Percentiles rank a stretch among this genome's conserved stretches.
Conservation (phyloP, 2,797 vertebrate genomes). For the Phataginus tetradactyla region DNA sequence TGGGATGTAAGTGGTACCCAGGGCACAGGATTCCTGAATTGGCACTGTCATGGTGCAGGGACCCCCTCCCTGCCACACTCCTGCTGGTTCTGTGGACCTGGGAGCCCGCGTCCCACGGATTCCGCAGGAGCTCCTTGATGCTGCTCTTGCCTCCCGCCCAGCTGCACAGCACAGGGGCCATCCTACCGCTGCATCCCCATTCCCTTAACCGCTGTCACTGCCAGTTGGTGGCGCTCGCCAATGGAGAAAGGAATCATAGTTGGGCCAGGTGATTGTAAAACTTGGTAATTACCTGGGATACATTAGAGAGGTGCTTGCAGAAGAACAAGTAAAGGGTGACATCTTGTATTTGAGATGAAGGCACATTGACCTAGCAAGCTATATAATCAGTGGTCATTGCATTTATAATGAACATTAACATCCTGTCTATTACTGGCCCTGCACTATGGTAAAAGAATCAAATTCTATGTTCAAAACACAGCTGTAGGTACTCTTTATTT, state of each 20-base stretch:
- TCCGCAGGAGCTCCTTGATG: accelerated
- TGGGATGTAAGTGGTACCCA: too few species aligned
- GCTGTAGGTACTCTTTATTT: background rate
- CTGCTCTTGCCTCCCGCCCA: accelerated
- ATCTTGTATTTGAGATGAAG: background rate
- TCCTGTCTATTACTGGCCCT: background rate
- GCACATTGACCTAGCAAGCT: background rate
- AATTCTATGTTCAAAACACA: background rate
- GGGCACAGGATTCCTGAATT: background rate
- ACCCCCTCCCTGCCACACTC: background rate
- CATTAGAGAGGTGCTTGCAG: background rate
- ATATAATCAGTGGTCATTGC: too few species aligned
- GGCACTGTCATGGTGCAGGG: background rate
- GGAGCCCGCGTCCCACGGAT: background rate
- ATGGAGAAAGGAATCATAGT: background rate
- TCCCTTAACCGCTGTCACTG: background rate
- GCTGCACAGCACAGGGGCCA: background rate
- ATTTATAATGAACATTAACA: background rate
- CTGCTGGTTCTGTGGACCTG: too few species aligned
- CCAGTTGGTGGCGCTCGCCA: background rate
- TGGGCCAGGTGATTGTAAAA: background rate
- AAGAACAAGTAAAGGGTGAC: background rate
- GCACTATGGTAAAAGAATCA: background rate
- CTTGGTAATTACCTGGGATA: background rate
- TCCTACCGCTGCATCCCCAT: background rate